phyloP scores from a whole-genome alignment of 2,797 vertebrate genomes.

The Sebastes miniatus region DNA sequence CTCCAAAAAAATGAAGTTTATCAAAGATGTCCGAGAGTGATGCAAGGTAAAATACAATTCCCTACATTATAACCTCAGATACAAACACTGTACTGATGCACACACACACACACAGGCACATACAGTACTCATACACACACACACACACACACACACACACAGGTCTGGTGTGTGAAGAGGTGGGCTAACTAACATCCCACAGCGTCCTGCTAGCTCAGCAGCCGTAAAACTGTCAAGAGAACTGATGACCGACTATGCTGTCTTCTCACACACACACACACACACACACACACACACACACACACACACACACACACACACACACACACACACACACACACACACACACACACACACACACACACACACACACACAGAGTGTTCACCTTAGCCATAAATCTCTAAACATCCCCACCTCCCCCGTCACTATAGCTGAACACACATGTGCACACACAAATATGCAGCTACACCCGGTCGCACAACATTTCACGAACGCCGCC shows the following conservation, averaged over 20 bases:
- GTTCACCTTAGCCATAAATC: slow-evolving; percentile 64
- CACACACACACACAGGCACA: background rate
- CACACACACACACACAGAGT: slow-evolving; percentile 13
- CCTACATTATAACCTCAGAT: background rate
- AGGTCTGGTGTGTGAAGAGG: slow-evolving; percentile 41
- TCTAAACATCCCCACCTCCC: slow-evolving; percentile 31
- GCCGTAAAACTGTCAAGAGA: slow-evolving; percentile 70
- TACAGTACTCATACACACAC: background rate
- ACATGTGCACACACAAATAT: background rate
- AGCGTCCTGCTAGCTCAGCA: slow-evolving; percentile 69
- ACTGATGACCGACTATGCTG: slow-evolving; percentile 55
- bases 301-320: slow-evolving; percentile 6
- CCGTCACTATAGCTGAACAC: slow-evolving; percentile 29
- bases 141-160: slow-evolving; percentile 1
- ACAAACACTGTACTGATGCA: background rate
- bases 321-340: slow-evolving; percentile 11
- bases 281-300: slow-evolving; percentile 1
- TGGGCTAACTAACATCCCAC: slow-evolving; percentile 53
- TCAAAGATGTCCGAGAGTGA: background rate
- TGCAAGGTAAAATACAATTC: background rate
- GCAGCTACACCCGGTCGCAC: background rate
- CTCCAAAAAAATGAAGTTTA: background rate
- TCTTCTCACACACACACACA: slow-evolving; percentile 18
- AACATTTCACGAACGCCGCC: background rate
- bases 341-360: background rate